A percentile compares a stretch with the other conserved stretches of the same genome.
phyloP scores from a whole-genome alignment of 1,140 invertebrate species.

The Meloidogyne floridensis region DNA sequence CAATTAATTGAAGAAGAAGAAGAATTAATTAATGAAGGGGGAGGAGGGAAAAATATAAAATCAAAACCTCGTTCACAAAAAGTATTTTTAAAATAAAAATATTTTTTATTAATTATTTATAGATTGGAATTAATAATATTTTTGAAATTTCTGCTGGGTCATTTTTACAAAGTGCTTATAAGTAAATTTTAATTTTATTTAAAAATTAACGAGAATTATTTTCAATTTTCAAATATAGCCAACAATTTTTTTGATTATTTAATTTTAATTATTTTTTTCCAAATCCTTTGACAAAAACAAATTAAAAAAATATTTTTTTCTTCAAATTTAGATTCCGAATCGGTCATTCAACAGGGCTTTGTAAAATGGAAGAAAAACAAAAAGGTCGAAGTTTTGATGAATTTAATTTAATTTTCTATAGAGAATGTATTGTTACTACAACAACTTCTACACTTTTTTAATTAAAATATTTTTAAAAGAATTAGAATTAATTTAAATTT shows the following conservation, averaged over 20 bases:
- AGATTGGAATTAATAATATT: slow-evolving; percentile 51
- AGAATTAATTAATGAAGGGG: slow-evolving; percentile 7
- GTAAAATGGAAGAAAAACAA: slow-evolving; percentile 45
- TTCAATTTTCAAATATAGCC: neutral
- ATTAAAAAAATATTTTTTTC: neutral
- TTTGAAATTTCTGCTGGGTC: slow-evolving; percentile 58
- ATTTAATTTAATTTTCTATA: slow-evolving; percentile 64
- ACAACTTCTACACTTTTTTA: no score
- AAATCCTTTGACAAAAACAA: neutral
- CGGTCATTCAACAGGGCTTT: slow-evolving; percentile 54
- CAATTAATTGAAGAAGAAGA: slow-evolving; percentile 25
- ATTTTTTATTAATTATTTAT: slow-evolving; percentile 19
- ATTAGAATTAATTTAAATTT: neutral
- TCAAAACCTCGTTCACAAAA: slow-evolving; percentile 24
- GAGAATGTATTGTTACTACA: slow-evolving; percentile 42
- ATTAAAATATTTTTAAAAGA: no score
- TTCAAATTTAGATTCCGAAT: slow-evolving; percentile 49
- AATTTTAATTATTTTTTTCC: neutral
- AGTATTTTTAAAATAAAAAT: slow-evolving; percentile 11
- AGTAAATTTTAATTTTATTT: neutral
- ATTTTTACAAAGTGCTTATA: slow-evolving; percentile 59
- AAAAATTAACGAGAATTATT: neutral
- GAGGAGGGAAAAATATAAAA: slow-evolving; percentile 1
- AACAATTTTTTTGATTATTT: neutral
- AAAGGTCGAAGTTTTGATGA: slow-evolving; percentile 56